Base-by-base conservation (phyloP, 2,113 vertebrate genomes). In the Coryphaenoides rupestris region DNA sequence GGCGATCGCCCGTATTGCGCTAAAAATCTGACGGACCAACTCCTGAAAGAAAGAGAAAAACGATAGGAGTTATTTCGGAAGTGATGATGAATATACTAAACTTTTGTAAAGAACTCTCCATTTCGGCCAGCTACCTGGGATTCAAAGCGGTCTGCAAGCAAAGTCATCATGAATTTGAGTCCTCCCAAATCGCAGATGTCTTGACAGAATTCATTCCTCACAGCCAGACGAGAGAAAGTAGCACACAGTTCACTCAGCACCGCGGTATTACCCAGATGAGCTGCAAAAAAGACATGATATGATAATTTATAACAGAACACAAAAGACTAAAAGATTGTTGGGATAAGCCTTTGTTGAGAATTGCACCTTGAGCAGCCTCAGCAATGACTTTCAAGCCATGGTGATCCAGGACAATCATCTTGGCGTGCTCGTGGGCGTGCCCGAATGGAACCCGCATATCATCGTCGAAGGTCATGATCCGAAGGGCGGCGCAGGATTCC, bases 191-290 rank as follows among this genome's bases (percentile, higher is more conserved):
- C 93, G 54, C 96, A 95, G 1, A 98, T 93, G 19, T 98, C 95
- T 81, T 98, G 95, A 77, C 96, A 98, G 87, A 96, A 99, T 76
- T 99, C 96, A 0, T 98, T 98, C 55, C 97, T 93, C 46, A 98
- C 94, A 0, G 93, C 92, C 75, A 99, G 88, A 22, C 91, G 93
- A 1, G 93, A 91, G 23, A 98, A 78, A 33, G 96, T 94, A 45
- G 90, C 89, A 75, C 95, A 99, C 3, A 99, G 83, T 40, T 98
- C 96, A 2, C 94, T 91, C 62, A 98, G 89, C 53, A 98, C 88
- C 0, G 83, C 61, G 0, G 73, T 70, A 76, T 95, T 88, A 4
- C 82, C 84, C 0, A 67, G 70, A 75, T 98, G 94, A 0, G 84
- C 97, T 98, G 91, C 0, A 5, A 72, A 2, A 58, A 45, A 40